phyloP scores from a whole-genome alignment of 2,113 vertebrate species.

The Pimephales promelas region DNA sequence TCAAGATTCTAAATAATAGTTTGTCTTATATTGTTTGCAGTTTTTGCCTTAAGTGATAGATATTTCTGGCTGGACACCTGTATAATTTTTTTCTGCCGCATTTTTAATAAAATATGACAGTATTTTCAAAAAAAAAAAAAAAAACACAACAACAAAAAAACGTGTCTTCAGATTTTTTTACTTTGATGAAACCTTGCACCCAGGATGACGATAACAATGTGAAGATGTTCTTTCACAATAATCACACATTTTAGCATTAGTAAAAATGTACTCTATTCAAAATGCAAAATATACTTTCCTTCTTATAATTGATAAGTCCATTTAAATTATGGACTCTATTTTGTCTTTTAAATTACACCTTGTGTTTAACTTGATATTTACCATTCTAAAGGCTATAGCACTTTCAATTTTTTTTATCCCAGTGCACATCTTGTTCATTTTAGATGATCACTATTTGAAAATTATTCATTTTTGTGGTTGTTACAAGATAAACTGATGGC shows the following conservation, averaged over 20 bases:
- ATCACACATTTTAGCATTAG: not conserved
- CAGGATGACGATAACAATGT: not conserved
- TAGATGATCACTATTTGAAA: not conserved
- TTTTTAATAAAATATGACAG: constrained; percentile 99
- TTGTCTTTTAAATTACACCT: not conserved
- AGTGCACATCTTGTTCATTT: not conserved
- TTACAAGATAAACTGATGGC: not conserved
- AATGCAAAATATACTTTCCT: not conserved
- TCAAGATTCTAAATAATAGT: constrained; percentile 76
- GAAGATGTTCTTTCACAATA: not conserved
- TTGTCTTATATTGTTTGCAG: constrained; percentile 86
- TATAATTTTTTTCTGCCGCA: constrained; percentile 96
- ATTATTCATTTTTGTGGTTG: not conserved
- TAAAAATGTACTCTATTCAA: not conserved
- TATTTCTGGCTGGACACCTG: constrained; percentile 97
- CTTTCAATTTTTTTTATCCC: not conserved
- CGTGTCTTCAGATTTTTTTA: constrained; percentile 51
- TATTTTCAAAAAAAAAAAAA: constrained; percentile 99
- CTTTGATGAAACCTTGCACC: not conserved
- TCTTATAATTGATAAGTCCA: not conserved
- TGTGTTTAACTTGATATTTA: not conserved
- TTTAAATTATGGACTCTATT: not conserved
- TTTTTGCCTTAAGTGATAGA: constrained; percentile 97
- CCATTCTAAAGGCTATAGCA: not conserved
- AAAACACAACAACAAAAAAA: too few relatives aligned